Evolutionary conservation across 2,888 invertebrate genomes (phyloP).

Genomic region (Netelia fuscicornis): DNA sequence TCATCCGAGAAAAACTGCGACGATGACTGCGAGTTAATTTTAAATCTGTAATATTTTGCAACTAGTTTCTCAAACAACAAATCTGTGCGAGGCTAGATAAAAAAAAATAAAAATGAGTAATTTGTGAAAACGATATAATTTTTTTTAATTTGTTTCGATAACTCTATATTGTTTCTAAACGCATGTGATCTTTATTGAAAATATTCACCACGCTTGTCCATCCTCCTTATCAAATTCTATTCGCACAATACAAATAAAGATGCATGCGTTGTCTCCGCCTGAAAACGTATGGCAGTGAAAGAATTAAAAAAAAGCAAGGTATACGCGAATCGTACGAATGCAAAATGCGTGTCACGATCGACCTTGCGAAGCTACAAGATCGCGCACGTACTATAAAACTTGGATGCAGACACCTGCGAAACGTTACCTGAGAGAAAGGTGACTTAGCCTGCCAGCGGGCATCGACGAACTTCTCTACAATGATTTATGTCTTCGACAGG

Average conservation of each 20-base stretch:
- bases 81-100: no score
- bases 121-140: background rate
- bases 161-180: no score
- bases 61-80: no score
- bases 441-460: conserved; percentile 45
- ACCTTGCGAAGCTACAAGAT: conserved; percentile 22
- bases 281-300: background rate
- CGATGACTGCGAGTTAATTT: background rate
- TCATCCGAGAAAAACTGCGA: conserved; percentile 20
- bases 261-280: background rate
- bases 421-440: conserved; percentile 58
- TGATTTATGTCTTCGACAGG: conserved; percentile 77
- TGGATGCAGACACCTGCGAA: conserved; percentile 62
- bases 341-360: conserved; percentile 20
- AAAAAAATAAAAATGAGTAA: background rate
- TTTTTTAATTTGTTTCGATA: background rate
- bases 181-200: background rate
- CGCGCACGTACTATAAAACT: conserved; percentile 29
- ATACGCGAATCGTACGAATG: background rate
- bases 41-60: background rate
- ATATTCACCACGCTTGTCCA: background rate
- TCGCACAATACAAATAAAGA: background rate
- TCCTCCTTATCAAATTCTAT: background rate
- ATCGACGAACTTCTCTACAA: conserved; percentile 45
- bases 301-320: background rate